A percentile compares a stretch with the other conserved stretches of the same genome.
phyloP scores from a whole-genome alignment of 2,113 vertebrate genomes.

The Arothron firmamentum region DNA sequence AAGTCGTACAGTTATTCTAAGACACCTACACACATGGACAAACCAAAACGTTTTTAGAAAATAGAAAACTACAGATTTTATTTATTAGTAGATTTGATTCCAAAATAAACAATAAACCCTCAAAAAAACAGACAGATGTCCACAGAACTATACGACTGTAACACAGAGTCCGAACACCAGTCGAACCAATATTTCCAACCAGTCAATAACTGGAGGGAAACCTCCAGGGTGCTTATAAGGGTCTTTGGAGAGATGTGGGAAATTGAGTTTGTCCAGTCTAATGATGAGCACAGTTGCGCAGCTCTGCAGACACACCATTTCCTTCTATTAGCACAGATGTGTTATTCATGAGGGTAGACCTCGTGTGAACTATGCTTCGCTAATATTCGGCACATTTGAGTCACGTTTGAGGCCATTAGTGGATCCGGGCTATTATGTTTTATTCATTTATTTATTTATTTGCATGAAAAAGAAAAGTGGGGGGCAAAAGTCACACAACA shows the following conservation, averaged over 20 bases:
- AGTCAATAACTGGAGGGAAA: constrained; percentile 39
- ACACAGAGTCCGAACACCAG: constrained; percentile 24
- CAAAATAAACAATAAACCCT: background rate
- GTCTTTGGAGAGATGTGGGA: constrained; percentile 71
- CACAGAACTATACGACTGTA: background rate
- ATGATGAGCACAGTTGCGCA: constrained; percentile 67
- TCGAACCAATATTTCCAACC: constrained; percentile 47
- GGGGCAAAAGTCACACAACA: constrained; percentile 8
- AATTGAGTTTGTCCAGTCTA: constrained; percentile 77
- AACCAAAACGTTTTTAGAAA: background rate
- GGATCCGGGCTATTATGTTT: constrained; percentile 60
- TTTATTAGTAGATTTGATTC: background rate
- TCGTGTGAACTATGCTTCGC: constrained; percentile 75
- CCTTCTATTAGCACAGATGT: constrained; percentile 73
- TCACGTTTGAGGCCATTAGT: constrained; percentile 61
- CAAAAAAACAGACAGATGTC: constrained; percentile 28
- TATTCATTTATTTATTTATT: constrained; percentile 70
- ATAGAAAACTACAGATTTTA: background rate
- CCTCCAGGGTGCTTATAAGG: constrained; percentile 58
- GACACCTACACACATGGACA: too few relatives aligned
- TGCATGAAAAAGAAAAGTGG: constrained; percentile 40
- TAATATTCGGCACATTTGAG: constrained; percentile 66
- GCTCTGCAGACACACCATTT: constrained; percentile 61
- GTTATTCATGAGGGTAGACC: constrained; percentile 80
- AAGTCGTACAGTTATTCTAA: too few relatives aligned